A percentile compares a stretch with the other conserved stretches of the same genome.
Evolutionary conservation across 92 coral and sea anemone genomes (phyloP).

Genomic region (Heliopora coerulea): DNA sequence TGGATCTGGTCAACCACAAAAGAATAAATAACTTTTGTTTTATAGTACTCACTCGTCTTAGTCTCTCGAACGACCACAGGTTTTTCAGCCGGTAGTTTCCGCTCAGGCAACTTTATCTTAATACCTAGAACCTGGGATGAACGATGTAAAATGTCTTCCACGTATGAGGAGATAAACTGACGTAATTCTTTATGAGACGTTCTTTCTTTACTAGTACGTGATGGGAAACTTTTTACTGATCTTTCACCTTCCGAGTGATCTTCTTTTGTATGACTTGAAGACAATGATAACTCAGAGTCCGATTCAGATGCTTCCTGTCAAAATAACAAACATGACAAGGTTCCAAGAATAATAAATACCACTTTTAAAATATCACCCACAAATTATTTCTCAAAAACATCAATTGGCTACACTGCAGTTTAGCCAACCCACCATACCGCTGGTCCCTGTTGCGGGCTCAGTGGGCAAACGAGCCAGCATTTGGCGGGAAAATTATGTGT

Average conservation of each 20-base stretch:
- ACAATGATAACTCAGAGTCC: not conserved
- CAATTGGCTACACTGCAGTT: too few species aligned
- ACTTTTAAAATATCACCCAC: too few species aligned
- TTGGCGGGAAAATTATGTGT: too few species aligned
- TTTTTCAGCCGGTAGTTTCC: not conserved
- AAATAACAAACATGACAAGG: too few species aligned
- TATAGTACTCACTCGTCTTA: not conserved
- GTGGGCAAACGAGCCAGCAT: too few species aligned
- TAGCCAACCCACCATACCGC: too few species aligned
- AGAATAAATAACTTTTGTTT: too few species aligned
- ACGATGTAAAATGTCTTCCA: not conserved
- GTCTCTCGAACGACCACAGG: not conserved
- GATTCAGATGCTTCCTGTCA: not conserved
- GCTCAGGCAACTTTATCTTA: conserved; percentile 17
- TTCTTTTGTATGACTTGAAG: not conserved
- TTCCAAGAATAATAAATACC: too few species aligned
- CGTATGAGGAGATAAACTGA: not conserved
- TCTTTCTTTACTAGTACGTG: not conserved
- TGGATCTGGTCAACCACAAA: too few species aligned
- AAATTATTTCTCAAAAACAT: too few species aligned
- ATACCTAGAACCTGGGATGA: conserved; percentile 18
- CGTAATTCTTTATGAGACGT: conserved; percentile 5
- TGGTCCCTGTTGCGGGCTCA: too few species aligned
- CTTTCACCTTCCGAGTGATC: not conserved
- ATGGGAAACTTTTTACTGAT: not conserved